Conservation (phyloP, 2,797 vertebrate species). For the Hipposideros larvatus region DNA sequence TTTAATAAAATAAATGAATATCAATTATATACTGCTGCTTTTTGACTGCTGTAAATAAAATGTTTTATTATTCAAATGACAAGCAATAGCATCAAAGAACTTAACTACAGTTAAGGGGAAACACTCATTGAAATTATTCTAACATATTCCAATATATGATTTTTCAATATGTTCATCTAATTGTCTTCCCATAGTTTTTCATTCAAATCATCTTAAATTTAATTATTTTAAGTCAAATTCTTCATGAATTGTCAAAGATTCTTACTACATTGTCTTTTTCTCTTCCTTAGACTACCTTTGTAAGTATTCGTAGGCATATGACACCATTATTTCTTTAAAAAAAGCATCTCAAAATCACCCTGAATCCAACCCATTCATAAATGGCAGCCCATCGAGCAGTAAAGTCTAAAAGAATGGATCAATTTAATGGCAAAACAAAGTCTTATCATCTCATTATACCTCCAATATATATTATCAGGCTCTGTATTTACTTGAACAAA, state of each 20-base stretch:
- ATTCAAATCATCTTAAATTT: slow-evolving; percentile 52
- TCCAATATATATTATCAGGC: neutral
- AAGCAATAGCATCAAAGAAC: slow-evolving; percentile 76
- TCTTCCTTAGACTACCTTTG: neutral
- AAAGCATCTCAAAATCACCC: neutral
- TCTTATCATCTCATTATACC: neutral
- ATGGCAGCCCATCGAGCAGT: neutral
- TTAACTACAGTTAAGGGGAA: neutral
- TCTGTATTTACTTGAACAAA: neutral
- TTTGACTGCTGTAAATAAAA: slow-evolving; percentile 85
- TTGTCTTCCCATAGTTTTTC: slow-evolving; percentile 19
- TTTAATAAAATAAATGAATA: slow-evolving; percentile 88
- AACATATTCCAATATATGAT: neutral
- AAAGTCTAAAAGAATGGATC: neutral
- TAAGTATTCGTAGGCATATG: neutral
- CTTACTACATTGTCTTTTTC: neutral
- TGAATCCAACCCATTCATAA: neutral
- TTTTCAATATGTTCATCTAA: slow-evolving; percentile 56
- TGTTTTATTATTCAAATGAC: slow-evolving; percentile 81
- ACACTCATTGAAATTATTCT: slow-evolving; percentile 12
- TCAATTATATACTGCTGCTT: slow-evolving; percentile 83
- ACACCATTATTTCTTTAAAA: neutral
- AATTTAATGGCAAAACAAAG: neutral
- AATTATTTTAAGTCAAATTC: slow-evolving; percentile 48
- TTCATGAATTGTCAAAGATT: slow-evolving; percentile 47